Conservation (phyloP, 1,140 invertebrate species). For the Drosophila sproati region DNA sequence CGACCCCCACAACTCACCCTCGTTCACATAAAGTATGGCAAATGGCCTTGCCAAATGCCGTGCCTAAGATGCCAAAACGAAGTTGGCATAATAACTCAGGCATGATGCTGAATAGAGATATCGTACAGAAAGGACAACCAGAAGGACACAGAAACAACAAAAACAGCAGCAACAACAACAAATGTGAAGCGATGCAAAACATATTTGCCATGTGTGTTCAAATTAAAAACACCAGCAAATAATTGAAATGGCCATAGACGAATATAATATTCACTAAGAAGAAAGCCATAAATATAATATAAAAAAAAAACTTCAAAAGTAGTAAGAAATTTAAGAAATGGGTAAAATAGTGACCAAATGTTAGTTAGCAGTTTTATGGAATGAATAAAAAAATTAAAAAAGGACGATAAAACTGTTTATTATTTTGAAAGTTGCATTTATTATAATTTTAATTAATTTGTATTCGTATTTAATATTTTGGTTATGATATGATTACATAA, state of each 20-base stretch:
- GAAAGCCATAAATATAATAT: neutral
- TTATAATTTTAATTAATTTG: too few relatives aligned
- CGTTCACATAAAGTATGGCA: conserved; percentile 60
- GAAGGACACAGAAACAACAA: conserved; percentile 15
- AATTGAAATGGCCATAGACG: neutral
- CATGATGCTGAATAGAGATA: conserved; percentile 69
- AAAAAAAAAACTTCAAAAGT: neutral
- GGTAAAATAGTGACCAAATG: too few relatives aligned
- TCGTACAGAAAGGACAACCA: conserved; percentile 27
- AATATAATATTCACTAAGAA: neutral
- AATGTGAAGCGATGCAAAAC: conserved; percentile 33
- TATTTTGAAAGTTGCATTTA: too few relatives aligned
- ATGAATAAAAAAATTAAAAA: too few relatives aligned
- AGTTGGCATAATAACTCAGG: conserved; percentile 79
- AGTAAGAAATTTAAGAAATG: too few relatives aligned
- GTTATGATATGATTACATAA: too few relatives aligned
- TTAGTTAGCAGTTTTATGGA: too few relatives aligned
- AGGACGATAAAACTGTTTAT: too few relatives aligned
- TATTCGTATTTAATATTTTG: too few relatives aligned
- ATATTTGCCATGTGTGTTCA: conserved; percentile 38
- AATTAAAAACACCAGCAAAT: conserved; percentile 37
- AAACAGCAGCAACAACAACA: conserved; percentile 8
- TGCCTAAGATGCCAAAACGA: conserved; percentile 78
- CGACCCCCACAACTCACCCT: neutral
- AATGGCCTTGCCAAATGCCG: conserved; percentile 79